Percentiles rank a stretch among this genome's conserved stretches.
Evolutionary conservation across 1,140 invertebrate genomes (phyloP).

Genomic region (Procambarus virginalis): DNA sequence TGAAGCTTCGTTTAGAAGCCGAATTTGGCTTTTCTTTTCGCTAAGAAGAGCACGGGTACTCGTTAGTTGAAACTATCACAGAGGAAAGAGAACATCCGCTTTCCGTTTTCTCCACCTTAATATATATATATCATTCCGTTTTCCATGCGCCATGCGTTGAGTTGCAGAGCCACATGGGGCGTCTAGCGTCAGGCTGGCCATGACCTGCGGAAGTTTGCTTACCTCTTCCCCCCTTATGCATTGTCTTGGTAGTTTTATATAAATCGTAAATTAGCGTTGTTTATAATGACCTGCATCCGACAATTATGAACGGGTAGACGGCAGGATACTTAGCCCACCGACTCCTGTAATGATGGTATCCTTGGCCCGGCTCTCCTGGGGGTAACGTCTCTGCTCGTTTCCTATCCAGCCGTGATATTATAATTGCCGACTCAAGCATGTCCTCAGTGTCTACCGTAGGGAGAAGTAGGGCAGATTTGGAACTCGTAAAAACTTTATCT

Average conservation of each 20-base stretch:
- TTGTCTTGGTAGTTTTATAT: conserved; percentile 31
- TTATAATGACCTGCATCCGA: conserved; percentile 29
- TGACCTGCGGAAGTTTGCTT: conserved; percentile 21
- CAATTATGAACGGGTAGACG: conserved; percentile 17
- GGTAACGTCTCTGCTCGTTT: not conserved
- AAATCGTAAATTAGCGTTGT: conserved; percentile 33
- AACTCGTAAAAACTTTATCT: no score
- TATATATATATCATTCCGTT: not conserved
- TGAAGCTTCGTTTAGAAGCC: not conserved
- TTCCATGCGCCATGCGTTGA: not conserved
- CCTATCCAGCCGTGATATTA: not conserved
- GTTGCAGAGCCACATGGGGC: not conserved
- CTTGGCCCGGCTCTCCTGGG: not conserved
- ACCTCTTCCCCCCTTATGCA: not conserved
- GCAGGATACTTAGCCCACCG: not conserved
- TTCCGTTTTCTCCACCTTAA: not conserved
- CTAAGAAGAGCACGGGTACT: not conserved
- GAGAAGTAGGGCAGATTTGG: not conserved
- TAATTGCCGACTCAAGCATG: not conserved
- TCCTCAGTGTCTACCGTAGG: not conserved
- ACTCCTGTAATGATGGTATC: not conserved
- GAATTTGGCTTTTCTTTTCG: not conserved
- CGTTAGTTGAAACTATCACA: not conserved
- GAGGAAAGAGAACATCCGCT: not conserved
- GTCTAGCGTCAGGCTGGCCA: not conserved